phyloP scores from a whole-genome alignment of 2,113 vertebrate species.

The Herpetotheres cachinnans region DNA sequence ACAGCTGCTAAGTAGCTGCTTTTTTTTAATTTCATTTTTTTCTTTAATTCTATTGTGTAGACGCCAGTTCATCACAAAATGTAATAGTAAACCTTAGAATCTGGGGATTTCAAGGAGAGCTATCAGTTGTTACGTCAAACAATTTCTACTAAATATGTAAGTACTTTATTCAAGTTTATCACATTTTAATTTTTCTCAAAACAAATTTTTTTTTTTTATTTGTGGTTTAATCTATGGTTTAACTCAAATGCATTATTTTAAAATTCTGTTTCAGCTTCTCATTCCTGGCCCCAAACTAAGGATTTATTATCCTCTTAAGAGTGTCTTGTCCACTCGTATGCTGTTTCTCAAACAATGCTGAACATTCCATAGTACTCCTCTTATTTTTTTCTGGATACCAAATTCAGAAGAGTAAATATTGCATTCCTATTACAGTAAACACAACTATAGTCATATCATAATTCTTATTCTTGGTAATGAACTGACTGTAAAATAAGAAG shows the following conservation, averaged over 20 bases:
- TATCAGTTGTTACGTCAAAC: neutral
- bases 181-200: neutral
- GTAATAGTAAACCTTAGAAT: neutral
- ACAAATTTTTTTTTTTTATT: neutral
- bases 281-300: neutral
- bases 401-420: neutral
- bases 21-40: neutral
- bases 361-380: neutral
- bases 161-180: neutral
- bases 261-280: neutral
- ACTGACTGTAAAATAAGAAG: neutral
- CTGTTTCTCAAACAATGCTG: neutral
- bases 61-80: neutral
- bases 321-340: neutral
- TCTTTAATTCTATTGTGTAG: neutral
- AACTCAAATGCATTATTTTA: neutral
- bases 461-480: neutral
- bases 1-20: neutral
- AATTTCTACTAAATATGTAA: neutral
- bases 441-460: neutral
- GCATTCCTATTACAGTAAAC: neutral
- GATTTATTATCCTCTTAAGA: neutral
- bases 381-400: neutral
- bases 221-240: neutral
- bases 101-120: neutral